These are phyloP conservation scores for Acanthacorydalis orientalis DNA, from an alignment of 2,888 invertebrate genomes.

Conservation along the genomic window DNA sequence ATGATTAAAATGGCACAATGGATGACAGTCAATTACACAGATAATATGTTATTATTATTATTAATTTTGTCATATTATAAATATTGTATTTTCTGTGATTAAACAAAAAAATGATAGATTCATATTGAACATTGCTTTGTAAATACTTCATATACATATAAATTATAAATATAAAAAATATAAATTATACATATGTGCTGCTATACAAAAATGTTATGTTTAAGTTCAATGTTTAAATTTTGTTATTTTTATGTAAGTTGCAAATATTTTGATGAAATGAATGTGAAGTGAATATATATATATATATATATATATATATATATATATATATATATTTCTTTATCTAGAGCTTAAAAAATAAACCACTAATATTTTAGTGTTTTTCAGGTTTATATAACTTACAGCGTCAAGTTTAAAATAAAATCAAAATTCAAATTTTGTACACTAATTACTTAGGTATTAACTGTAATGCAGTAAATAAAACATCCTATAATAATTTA, in stretches of 20 bases:
- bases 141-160: neutral
- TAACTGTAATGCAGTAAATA: neutral
- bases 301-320: no score
- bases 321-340: no score
- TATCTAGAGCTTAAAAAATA: no score
- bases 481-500: no score
- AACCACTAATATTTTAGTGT: no score
- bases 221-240: neutral
- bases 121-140: conserved; percentile 4
- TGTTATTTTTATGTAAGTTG: neutral
- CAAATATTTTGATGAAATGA: neutral
- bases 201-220: conserved; percentile 1
- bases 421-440: neutral
- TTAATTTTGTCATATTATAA: neutral
- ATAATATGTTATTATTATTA: neutral
- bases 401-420: no score
- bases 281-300: no score
- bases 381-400: no score
- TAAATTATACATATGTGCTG: conserved; percentile 1
- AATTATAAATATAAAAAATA: conserved; percentile 1
- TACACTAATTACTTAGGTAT: neutral
- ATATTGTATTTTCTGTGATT: conserved; percentile 3
- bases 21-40: conserved; percentile 4
- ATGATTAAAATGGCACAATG: neutral
- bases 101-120: neutral